Evolutionary conservation across 2,113 vertebrate genomes (phyloP).

Genomic region (Galemys pyrenaicus): DNA sequence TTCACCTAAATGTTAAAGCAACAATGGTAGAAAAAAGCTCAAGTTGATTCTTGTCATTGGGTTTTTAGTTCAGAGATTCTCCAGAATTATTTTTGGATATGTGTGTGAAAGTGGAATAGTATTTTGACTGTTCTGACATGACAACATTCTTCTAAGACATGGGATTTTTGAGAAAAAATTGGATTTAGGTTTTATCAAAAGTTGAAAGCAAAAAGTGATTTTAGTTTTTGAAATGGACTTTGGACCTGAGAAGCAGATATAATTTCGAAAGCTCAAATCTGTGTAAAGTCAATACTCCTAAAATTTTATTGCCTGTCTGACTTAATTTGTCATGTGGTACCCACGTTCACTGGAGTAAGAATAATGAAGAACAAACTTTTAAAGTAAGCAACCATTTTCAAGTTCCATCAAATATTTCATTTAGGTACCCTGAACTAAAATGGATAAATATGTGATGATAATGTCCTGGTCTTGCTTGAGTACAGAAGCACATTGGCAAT

Average conservation of each 20-base stretch:
- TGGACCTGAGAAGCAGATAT: background rate
- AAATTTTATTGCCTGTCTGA: background rate
- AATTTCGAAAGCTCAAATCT: conserved; percentile 33
- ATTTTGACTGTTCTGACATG: background rate
- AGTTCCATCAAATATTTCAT: background rate
- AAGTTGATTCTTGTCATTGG: background rate
- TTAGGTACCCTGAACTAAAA: background rate
- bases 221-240: conserved; percentile 36
- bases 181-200: conserved; percentile 1
- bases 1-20: background rate
- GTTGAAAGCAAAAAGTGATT: background rate
- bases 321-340: background rate
- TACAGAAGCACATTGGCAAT: background rate
- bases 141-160: background rate
- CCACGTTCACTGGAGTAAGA: background rate
- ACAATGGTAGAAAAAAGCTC: background rate
- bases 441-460: background rate
- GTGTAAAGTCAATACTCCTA: background rate
- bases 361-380: background rate
- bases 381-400: background rate
- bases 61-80: background rate
- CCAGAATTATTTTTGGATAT: background rate
- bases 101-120: background rate
- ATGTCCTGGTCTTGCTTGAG: background rate
- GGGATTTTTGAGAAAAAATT: background rate